Conservation (phyloP, 2,888 invertebrate species). For the Tetranychus piercei region DNA sequence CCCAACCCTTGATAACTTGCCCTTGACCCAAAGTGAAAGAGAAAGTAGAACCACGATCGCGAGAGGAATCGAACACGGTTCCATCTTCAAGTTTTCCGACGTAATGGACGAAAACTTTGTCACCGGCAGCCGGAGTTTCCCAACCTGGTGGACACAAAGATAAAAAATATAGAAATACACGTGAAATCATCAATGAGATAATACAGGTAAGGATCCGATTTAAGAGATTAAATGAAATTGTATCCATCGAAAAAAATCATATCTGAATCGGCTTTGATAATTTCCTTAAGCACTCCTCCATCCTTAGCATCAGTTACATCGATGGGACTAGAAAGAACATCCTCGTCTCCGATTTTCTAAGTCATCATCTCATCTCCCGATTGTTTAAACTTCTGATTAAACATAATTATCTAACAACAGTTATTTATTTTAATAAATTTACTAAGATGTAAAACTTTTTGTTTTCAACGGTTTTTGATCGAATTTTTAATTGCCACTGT, state of each 20-base stretch:
- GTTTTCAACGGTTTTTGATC: no score
- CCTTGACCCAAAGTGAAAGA: conserved; percentile 67
- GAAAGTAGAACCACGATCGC: conserved; percentile 62
- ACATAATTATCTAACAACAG: no score
- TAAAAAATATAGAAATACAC: not conserved
- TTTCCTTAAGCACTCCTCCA: conserved; percentile 59
- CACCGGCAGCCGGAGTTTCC: conserved; percentile 51
- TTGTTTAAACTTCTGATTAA: not conserved
- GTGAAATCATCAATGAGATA: not conserved
- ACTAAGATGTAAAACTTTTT: no score
- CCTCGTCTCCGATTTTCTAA: not conserved
- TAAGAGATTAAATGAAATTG: not conserved
- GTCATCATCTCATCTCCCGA: not conserved
- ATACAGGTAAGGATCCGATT: not conserved
- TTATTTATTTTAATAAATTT: no score
- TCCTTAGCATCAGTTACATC: conserved; percentile 49
- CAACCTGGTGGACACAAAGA: conserved; percentile 37
- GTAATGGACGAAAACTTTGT: conserved; percentile 61
- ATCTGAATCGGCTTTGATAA: conserved; percentile 46
- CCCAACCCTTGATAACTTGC: conserved; percentile 79
- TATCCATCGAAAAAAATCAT: not conserved
- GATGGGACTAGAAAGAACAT: conserved; percentile 26
- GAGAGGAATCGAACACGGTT: conserved; percentile 75
- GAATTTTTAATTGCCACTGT: no score
- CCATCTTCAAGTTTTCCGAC: conserved; percentile 72